Evolutionary conservation across 2,888 invertebrate genomes (phyloP), one percentile per base, ranked within the genome.

Genomic region (Xestia ashworthii): DNA sequence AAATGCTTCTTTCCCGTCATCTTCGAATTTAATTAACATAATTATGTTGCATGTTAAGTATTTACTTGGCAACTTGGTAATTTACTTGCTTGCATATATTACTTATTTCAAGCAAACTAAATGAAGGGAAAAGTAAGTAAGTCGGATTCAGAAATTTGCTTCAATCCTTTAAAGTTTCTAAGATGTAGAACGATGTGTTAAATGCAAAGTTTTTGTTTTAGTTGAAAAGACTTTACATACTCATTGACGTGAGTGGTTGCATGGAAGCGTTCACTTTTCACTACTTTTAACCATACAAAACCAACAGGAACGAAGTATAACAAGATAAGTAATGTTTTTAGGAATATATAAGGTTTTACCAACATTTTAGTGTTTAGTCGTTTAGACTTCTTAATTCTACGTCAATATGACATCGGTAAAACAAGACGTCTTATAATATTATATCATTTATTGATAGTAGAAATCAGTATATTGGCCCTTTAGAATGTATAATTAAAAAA

Each of bases 121-220:
- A 55, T 71, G 41, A 32, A 72, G 66, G 48, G 9, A 48, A 58
- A 9, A 81, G 44, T 16, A 12, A 69, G 22, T 38, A 12, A 60
- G 19, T 46, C 19, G 53, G 67, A 66, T 60, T 53, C 16, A 11
- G 6, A 58, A 71, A 44, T 71, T 50, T 14, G 0, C 19, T 58
- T 60, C 3, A 53, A 44, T 55, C 41, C 48, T 53, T 71, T 46
- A 50, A 69, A 78, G 53, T 53, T 74, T 68, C 38, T 46, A 41
- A 83, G 22, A 53, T 70, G 41, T 32, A 48, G 32, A 53, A 75
- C 41, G 46, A 75, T 73, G 55, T 72, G 67, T 73, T 65, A 82
- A 80, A 74, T 84, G 53, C 71, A 53, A 71, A 84, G 71, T 76
- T 60, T 22, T 41, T n/a, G 38, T 76, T 69, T 25, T 14, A 84